phyloP scores from a whole-genome alignment of 2,888 invertebrate species.

The Charanyca ferruginea region DNA sequence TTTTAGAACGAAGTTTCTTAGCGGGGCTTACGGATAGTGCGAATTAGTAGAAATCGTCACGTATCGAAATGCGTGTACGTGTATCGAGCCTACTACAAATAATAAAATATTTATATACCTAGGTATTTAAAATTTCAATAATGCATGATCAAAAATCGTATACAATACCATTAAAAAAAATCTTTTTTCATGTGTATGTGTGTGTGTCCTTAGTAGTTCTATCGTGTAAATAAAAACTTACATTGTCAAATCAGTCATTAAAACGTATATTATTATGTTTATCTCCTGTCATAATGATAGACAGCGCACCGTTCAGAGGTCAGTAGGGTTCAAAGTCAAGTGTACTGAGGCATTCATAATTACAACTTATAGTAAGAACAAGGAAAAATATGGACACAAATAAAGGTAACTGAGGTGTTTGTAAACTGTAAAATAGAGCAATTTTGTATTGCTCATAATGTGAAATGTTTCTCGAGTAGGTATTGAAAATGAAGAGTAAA shows the following conservation, averaged over 20 bases:
- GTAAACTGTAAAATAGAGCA: background rate
- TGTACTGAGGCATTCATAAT: slow-evolving; percentile 12
- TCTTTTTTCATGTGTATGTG: too few species aligned
- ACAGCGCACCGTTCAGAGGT: slow-evolving; percentile 13
- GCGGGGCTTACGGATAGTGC: too few species aligned
- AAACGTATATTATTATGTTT: slow-evolving; percentile 9
- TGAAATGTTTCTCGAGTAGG: background rate
- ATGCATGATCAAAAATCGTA: too few species aligned
- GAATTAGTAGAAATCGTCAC: too few species aligned
- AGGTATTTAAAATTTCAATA: too few species aligned
- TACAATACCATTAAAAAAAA: too few species aligned
- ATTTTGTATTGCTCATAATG: background rate
- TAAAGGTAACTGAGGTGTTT: background rate
- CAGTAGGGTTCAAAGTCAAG: slow-evolving; percentile 47
- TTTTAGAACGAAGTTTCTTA: too few species aligned
- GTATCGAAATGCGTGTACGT: too few species aligned
- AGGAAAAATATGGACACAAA: slow-evolving; percentile 23
- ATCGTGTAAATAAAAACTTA: slow-evolving; percentile 7
- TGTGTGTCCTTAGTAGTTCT: too few species aligned
- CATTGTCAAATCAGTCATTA: background rate
- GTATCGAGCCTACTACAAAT: too few species aligned
- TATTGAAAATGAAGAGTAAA: too few species aligned
- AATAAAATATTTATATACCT: too few species aligned
- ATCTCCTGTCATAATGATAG: slow-evolving; percentile 16
- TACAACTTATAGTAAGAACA: slow-evolving; percentile 6